Percentiles rank a stretch among this genome's conserved stretches.
Conservation (phyloP, 2,113 vertebrate species). For the Erpornis zantholeuca region DNA sequence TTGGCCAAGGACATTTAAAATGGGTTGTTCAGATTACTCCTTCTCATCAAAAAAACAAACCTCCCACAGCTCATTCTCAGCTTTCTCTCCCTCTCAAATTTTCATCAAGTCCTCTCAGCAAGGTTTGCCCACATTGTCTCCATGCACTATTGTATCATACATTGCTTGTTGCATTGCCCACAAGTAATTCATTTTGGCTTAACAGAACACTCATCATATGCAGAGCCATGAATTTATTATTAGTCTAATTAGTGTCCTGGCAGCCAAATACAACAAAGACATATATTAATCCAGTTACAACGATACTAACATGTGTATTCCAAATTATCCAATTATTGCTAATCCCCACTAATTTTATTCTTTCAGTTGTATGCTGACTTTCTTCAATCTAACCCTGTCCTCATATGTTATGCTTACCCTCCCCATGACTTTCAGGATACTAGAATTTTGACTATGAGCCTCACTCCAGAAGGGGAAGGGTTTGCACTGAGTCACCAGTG, state of each 20-base stretch:
- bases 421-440: neutral
- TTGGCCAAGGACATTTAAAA: neutral
- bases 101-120: neutral
- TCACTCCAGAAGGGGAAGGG: neutral
- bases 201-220: neutral
- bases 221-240: neutral
- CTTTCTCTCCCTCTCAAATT: neutral
- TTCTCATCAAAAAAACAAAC: neutral
- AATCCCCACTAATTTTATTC: neutral
- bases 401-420: neutral
- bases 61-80: neutral
- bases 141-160: neutral
- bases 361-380: neutral
- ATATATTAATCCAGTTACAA: slow-evolving; percentile 14
- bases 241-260: slow-evolving; percentile 13
- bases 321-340: neutral
- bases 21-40: neutral
- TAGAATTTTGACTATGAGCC: neutral
- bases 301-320: neutral
- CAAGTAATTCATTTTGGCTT: neutral
- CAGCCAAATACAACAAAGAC: slow-evolving; percentile 6
- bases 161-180: neutral
- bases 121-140: neutral
- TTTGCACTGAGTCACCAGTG: neutral
- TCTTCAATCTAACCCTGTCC: neutral